Evolutionary conservation across 2,113 vertebrate genomes (phyloP).

Genomic region (Ochotona princeps): DNA sequence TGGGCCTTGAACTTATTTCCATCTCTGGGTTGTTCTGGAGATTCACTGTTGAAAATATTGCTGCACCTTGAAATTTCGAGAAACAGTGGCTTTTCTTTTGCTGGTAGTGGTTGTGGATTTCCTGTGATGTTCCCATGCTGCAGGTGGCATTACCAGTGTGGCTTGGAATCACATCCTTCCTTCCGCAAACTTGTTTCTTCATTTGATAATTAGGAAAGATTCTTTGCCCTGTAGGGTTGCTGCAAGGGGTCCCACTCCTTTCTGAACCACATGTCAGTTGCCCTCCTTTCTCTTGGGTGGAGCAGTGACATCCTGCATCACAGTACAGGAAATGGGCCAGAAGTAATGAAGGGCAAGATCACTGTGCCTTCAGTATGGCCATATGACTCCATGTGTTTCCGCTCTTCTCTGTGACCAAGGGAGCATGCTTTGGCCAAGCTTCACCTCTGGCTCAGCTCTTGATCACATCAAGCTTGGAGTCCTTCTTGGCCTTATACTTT

Average conservation of each 20-base stretch:
- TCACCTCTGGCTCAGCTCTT: neutral
- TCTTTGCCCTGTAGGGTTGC: rapidly evolving
- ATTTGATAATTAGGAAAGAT: neutral
- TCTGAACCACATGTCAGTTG: neutral
- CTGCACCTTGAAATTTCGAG: neutral
- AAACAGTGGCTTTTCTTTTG: slow-evolving; percentile 5
- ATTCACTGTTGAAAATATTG: neutral
- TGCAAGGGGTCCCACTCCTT: rapidly evolving
- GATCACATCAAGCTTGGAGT: neutral
- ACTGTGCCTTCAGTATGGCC: neutral
- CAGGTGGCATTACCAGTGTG: rapidly evolving
- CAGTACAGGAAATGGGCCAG: neutral
- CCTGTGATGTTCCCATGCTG: neutral
- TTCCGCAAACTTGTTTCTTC: neutral
- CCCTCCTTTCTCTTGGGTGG: neutral
- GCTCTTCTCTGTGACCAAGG: rapidly evolving
- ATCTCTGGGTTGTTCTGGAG: neutral
- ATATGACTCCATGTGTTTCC: rapidly evolving
- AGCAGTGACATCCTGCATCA: neutral
- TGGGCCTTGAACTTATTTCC: neutral
- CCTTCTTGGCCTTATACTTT: neutral
- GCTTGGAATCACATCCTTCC: neutral
- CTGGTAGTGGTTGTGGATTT: neutral
- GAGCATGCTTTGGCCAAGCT: neutral
- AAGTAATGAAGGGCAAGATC: neutral